Evolutionary conservation across 2,797 vertebrate genomes (phyloP), one percentile per base, ranked within the genome.

Genomic region (Chelidonichthys spinosus): DNA sequence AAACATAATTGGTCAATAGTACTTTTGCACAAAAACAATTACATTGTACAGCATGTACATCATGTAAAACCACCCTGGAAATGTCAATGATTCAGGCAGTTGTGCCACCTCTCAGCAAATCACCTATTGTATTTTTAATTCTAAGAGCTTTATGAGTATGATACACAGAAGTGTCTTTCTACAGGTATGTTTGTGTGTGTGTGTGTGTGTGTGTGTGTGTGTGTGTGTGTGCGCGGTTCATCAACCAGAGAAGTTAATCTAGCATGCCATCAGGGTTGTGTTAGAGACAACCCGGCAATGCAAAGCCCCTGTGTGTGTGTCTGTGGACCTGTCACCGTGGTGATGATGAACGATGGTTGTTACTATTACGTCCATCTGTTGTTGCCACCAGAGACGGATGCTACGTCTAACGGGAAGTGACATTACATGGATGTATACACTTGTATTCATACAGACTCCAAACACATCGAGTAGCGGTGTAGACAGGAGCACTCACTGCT

Each of bases 331-430:
- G 91, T 90, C 89, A 87, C 61, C 7, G 8, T 37, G 66, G 78
- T 81, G 87, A 93, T 90, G 89, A 90, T 90, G 89, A 92, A 91
- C 75, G 87, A 90, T 90, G 85, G 90, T 86, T 84, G 86, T 88
- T 90, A 85, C 89, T 66, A 77, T 86, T 85, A 88, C 63, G 59
- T 92, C 90, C 91, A 93, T 92, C 92, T 93, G 91, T 84, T 92
- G 84, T 80, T 86, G 87, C 79, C 72, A 13, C 85, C 72, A 81
- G 85, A 90, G 88, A 92, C 76, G 76, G 81, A 91, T 90, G 87
- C 86, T 78, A 69, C 43, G 35, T 87, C 75, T 91, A 92, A 90
- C 62, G 63, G 80, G 85, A 86, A 87, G 72, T 89, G 90, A 88
- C 90, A 88, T 86, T 79, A 90, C 90, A 90, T 72, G 81, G 79